Evolutionary conservation across 64 coral and sea anemone species (phyloP).

Genomic region (Montipora efflorescens): DNA sequence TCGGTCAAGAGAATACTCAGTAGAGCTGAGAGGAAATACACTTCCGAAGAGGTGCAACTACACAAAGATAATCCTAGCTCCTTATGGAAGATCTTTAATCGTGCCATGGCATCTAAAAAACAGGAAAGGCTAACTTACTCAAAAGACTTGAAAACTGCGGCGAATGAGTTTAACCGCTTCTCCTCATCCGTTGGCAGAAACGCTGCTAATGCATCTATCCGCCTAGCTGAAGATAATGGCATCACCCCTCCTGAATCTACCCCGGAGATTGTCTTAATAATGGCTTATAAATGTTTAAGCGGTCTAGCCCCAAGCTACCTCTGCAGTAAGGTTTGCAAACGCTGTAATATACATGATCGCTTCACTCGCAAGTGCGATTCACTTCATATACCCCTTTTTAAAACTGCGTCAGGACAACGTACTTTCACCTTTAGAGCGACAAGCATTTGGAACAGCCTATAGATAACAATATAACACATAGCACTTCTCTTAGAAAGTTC

Average conservation of each 20-base stretch:
- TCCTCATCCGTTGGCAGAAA: neutral
- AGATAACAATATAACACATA: too few relatives aligned
- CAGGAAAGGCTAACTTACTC: conserved; percentile 27
- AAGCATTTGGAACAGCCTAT: too few relatives aligned
- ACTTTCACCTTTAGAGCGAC: too few relatives aligned
- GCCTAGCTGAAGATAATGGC: neutral
- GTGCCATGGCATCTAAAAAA: conserved; percentile 18
- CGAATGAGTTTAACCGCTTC: conserved; percentile 45
- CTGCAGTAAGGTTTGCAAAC: too few relatives aligned
- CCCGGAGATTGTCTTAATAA: neutral
- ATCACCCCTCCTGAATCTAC: neutral
- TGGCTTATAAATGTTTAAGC: too few relatives aligned
- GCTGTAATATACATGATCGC: too few relatives aligned
- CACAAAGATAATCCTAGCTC: neutral
- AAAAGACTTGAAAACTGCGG: conserved; percentile 41
- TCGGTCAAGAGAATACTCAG: neutral
- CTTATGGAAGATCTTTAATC: conserved; percentile 46
- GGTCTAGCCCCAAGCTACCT: too few relatives aligned
- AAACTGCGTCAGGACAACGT: too few relatives aligned
- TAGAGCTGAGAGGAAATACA: conserved; percentile 37
- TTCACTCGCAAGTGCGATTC: too few relatives aligned
- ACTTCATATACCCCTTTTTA: too few relatives aligned
- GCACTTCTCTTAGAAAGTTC: too few relatives aligned
- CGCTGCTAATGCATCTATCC: neutral
- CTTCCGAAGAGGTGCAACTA: neutral